A percentile compares a stretch with the other conserved stretches of the same genome.
phyloP scores from a whole-genome alignment of 2,113 vertebrate species.

The Phalacrocorax pelagicus region DNA sequence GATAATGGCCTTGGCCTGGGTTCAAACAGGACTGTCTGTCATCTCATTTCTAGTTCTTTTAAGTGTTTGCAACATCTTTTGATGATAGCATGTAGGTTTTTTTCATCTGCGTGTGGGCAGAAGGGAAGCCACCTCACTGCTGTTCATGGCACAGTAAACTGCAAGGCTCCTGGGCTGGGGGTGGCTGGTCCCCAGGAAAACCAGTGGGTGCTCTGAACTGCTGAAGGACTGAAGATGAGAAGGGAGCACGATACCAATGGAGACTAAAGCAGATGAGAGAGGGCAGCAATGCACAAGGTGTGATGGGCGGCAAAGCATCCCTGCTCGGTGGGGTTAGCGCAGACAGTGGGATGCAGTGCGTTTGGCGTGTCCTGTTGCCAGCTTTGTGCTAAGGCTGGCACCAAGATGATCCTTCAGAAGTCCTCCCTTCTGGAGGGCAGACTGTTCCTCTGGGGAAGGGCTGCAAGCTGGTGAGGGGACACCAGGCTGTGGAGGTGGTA shows the following conservation, averaged over 20 bases:
- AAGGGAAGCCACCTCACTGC: neutral
- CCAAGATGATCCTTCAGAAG: neutral
- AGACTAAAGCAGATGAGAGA: neutral
- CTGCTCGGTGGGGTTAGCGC: neutral
- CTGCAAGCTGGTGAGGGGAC: accelerated
- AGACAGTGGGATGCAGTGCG: accelerated
- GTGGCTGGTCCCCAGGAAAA: neutral
- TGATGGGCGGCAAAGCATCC: neutral
- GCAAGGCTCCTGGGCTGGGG: neutral
- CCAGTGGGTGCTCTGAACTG: neutral
- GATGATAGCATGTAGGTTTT: accelerated
- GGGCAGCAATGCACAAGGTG: neutral
- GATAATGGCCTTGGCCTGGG: neutral
- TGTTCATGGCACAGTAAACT: neutral
- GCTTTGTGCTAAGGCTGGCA: accelerated
- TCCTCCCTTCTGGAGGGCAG: neutral
- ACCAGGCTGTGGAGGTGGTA: neutral
- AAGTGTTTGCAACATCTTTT: neutral
- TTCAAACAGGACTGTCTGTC: neutral
- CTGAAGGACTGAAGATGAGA: neutral
- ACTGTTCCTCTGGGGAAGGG: neutral
- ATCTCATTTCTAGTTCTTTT: neutral
- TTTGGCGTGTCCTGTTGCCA: neutral
- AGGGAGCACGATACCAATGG: neutral
- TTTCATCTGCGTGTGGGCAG: accelerated